Evolutionary conservation across 1,140 invertebrate species (phyloP), one percentile per base, ranked within the genome.

Genomic region (Thereuonema tuberculata): DNA sequence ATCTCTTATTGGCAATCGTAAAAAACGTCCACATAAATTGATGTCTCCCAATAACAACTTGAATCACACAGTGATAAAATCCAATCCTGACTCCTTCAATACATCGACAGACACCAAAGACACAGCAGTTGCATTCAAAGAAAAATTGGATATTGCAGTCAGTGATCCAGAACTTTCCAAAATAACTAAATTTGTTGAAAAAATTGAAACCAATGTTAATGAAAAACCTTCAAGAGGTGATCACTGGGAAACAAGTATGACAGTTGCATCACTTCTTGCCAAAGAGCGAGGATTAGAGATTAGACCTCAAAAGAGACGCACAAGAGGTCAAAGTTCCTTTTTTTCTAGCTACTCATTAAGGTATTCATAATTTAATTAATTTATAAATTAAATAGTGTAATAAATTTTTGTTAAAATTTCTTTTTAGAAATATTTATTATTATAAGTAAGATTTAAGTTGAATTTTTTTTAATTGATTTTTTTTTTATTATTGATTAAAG

Each of bases 1-100:
- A 17, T 66, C 65, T 31, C 53, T 66, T 14, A 27, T 66, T 17
- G 65, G 65, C 15, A 66, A 65, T 31, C 27, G 63, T 17, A 56
- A 61, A 48, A 66, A 66, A 57, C 61, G 56, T 25, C 65, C 65
- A 21, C 62, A 60, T 47, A 63, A 63, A 46, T 23, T 62, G 21
- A n/a, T n/a, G n/a, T n/a, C n/a, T n/a, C n/a, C n/a, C n/a, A n/a
- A 20, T 53, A 23, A 20, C 50, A 20, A n/a, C n/a, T n/a, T n/a
- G n/a, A n/a, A n/a, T n/a, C n/a, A n/a, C n/a, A n/a, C n/a, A 46
- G 43, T 14, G 43, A 14, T 46, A 14, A 46, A 14, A 46, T 14
- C 43, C 14, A 46, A 14, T 46, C n/a, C 43, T 46, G 43, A n/a
- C 14, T 14, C n/a, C n/a, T 14, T 14, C n/a, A 14, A n/a, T 46